Percentiles rank a stretch among this genome's conserved stretches.
Evolutionary conservation across 1,140 invertebrate species (phyloP).

Genomic region (Trachelipus rathkii): DNA sequence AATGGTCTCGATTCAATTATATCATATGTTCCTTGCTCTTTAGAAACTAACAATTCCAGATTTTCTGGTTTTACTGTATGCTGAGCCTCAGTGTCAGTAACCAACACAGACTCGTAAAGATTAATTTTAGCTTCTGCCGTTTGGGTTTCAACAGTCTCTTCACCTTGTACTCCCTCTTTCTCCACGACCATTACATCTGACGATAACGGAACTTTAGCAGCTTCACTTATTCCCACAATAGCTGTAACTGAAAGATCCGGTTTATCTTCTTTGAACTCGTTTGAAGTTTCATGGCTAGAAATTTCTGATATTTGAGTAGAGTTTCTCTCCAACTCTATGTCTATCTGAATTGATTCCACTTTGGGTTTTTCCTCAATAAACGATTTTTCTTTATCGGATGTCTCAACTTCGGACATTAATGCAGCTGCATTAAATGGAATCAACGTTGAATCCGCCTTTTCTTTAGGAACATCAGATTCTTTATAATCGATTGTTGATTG

Average conservation of each 20-base stretch:
- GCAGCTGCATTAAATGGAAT: constrained; percentile 37
- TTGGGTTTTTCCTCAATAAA: constrained; percentile 30
- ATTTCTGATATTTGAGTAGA: constrained; percentile 33
- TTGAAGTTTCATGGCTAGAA: constrained; percentile 32
- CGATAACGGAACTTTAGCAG: neutral
- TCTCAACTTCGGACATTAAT: constrained; percentile 38
- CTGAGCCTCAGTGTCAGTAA: neutral
- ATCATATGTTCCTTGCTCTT: constrained; percentile 50
- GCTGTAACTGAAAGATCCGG: constrained; percentile 23
- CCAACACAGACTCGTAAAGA: neutral
- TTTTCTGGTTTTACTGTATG: neutral
- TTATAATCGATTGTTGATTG: constrained; percentile 27
- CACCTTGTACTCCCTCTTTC: neutral
- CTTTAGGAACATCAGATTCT: constrained; percentile 20
- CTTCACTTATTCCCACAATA: constrained; percentile 29
- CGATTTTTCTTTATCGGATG: constrained; percentile 38
- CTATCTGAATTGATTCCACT: constrained; percentile 20
- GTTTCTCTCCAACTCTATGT: constrained; percentile 29
- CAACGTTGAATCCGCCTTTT: constrained; percentile 31
- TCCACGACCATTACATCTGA: neutral
- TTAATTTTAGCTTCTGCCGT: neutral
- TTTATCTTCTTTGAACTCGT: constrained; percentile 12
- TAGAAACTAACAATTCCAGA: neutral
- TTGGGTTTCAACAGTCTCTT: neutral
- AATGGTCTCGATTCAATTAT: constrained; percentile 39